phyloP scores from a whole-genome alignment of 2,797 vertebrate species.

The Echeneis naucrates region DNA sequence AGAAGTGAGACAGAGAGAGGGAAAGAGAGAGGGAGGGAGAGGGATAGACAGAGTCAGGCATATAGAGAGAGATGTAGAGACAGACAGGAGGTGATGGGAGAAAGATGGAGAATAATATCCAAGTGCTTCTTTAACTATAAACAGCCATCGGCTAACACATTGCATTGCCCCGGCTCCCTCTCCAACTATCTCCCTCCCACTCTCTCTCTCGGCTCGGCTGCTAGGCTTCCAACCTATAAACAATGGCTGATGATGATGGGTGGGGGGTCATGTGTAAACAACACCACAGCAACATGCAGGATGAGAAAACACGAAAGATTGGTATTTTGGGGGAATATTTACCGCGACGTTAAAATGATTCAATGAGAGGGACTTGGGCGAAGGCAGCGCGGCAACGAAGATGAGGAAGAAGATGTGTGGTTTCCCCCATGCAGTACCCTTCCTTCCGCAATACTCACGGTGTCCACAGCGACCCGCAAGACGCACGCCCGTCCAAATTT shows the following conservation, averaged over 20 bases:
- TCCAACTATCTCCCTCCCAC: slow-evolving; percentile 70
- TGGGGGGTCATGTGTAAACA: slow-evolving; percentile 77
- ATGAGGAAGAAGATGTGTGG: slow-evolving; percentile 59
- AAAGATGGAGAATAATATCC: slow-evolving; percentile 79
- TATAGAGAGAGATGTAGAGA: slow-evolving; percentile 76
- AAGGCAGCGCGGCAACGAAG: slow-evolving; percentile 70
- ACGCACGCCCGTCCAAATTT: slow-evolving; percentile 93
- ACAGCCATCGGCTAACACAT: slow-evolving; percentile 71
- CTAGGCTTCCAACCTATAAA: slow-evolving; percentile 74
- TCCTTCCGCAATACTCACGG: slow-evolving; percentile 95
- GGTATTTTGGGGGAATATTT: slow-evolving; percentile 89
- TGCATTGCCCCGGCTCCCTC: slow-evolving; percentile 64
- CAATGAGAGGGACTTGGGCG: slow-evolving; percentile 89
- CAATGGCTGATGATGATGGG: slow-evolving; percentile 87
- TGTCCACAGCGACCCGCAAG: slow-evolving; percentile 92
- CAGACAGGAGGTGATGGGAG: slow-evolving; percentile 76
- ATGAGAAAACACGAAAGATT: slow-evolving; percentile 75
- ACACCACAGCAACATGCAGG: slow-evolving; percentile 80
- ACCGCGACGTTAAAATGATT: slow-evolving; percentile 96
- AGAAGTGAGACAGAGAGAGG: slow-evolving; percentile 61
- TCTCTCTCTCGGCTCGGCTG: slow-evolving; percentile 50
- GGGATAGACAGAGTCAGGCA: slow-evolving; percentile 62
- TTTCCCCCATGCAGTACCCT: slow-evolving; percentile 67
- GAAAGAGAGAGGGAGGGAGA: slow-evolving; percentile 50
- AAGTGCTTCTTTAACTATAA: slow-evolving; percentile 77